A percentile compares a stretch with the other conserved stretches of the same genome.
phyloP scores from a whole-genome alignment of 2,797 vertebrate genomes.

The Chelidonichthys spinosus region DNA sequence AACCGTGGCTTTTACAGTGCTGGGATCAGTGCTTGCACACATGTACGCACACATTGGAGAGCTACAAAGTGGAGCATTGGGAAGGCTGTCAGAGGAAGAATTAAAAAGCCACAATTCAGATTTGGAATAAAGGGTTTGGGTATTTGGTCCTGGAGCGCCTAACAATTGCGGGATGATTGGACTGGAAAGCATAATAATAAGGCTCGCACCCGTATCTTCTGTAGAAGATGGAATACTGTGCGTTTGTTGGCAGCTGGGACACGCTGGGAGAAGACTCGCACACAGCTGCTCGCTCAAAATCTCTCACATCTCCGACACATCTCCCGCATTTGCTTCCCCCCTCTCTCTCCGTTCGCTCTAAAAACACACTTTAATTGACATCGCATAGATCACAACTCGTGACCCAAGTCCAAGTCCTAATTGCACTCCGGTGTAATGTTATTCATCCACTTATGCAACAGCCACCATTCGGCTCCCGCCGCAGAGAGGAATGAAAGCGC shows the following conservation, averaged over 20 bases:
- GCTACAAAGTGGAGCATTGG: conserved; percentile 8
- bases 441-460: conserved; percentile 55
- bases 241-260: no score
- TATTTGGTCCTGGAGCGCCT: conserved; percentile 35
- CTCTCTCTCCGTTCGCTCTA: conserved; percentile 13
- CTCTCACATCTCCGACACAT: not conserved
- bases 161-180: conserved; percentile 33
- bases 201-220: conserved; percentile 31
- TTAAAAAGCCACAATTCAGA: conserved; percentile 44
- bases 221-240: conserved; percentile 23
- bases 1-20: conserved; percentile 31
- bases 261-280: not conserved
- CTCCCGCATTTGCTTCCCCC: not conserved
- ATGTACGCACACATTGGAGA: not conserved
- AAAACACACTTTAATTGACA: conserved; percentile 56
- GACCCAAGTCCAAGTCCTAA: conserved; percentile 66
- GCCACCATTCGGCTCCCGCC: conserved; percentile 39
- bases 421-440: conserved; percentile 70
- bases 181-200: conserved; percentile 48
- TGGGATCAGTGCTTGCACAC: conserved; percentile 35
- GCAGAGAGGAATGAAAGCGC: conserved; percentile 44
- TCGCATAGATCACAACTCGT: conserved; percentile 39
- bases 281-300: not conserved
- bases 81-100: conserved; percentile 17
- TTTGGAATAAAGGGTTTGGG: conserved; percentile 33